Percentiles rank a stretch among this genome's conserved stretches.
Conservation (phyloP, 2,888 invertebrate genomes). For the Mystacides longicornis region DNA sequence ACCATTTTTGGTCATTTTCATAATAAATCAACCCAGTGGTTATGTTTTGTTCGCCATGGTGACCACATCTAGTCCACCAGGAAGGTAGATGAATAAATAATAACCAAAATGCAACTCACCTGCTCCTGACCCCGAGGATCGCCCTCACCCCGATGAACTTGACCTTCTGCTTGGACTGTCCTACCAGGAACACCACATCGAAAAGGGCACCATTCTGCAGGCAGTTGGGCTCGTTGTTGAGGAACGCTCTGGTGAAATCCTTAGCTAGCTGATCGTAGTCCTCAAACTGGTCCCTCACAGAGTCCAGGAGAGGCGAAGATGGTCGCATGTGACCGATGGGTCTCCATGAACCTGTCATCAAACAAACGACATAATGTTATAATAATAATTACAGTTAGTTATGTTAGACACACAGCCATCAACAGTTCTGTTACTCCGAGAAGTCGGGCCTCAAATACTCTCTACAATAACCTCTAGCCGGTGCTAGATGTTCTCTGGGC, state of each 20-base stretch:
- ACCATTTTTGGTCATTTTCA: no score
- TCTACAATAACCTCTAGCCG: no score
- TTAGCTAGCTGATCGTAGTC: conserved; percentile 90
- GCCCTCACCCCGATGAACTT: conserved; percentile 87
- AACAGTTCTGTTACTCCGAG: no score
- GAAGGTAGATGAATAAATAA: no score
- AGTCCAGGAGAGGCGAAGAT: conserved; percentile 85
- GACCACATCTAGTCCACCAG: no score
- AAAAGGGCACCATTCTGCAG: conserved; percentile 75
- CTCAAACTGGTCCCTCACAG: conserved; percentile 88
- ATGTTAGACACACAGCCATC: no score
- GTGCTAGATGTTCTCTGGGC: no score
- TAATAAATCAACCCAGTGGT: no score
- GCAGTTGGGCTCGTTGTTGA: conserved; percentile 74
- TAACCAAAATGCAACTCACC: conserved; percentile 44
- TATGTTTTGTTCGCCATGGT: no score
- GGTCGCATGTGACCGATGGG: conserved; percentile 93
- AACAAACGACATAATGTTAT: no score
- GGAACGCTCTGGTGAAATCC: conserved; percentile 83
- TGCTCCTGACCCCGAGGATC: conserved; percentile 83
- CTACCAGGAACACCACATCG: conserved; percentile 86
- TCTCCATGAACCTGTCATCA: conserved; percentile 73
- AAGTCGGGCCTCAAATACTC: no score
- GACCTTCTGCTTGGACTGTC: conserved; percentile 86
- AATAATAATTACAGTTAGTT: no score